Evolutionary conservation across 2,113 vertebrate species (phyloP).

Genomic region (Dissostichus mawsoni): DNA sequence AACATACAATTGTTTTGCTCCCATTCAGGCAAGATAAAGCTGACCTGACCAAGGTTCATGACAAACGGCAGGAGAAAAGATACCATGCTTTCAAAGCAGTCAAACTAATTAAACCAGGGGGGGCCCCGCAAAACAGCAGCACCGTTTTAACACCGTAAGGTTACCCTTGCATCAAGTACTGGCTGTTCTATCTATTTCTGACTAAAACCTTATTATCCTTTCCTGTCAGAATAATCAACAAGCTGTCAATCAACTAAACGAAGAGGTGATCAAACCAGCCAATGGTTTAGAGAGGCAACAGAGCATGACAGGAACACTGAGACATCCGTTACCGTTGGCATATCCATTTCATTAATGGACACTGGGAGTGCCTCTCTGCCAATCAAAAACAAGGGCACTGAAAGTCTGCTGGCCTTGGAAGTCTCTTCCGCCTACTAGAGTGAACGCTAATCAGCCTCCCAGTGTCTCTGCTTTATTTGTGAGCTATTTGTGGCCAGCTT

Average conservation of each 20-base stretch:
- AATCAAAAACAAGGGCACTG: conserved; percentile 58
- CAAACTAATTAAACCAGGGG: too few species aligned
- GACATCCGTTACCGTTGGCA: conserved; percentile 49
- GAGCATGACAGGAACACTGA: conserved; percentile 28
- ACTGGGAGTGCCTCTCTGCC: conserved; percentile 44
- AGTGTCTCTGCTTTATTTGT: conserved; percentile 27
- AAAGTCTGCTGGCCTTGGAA: conserved; percentile 48
- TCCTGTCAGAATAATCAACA: conserved; percentile 37
- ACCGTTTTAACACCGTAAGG: neutral
- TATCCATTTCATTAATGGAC: conserved; percentile 66
- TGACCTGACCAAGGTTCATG: conserved; percentile 16
- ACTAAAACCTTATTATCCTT: conserved; percentile 15
- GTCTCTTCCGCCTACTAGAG: conserved; percentile 25
- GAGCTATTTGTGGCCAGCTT: conserved; percentile 52
- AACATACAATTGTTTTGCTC: conserved; percentile 13
- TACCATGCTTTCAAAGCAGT: neutral
- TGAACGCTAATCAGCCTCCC: conserved; percentile 25
- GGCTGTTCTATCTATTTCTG: neutral
- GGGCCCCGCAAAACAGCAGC: neutral
- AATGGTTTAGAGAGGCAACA: conserved; percentile 14
- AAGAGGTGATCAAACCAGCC: conserved; percentile 18
- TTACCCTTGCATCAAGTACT: neutral
- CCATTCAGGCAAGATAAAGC: neutral
- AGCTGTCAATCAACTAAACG: conserved; percentile 21
- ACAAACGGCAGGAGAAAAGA: neutral